Conservation (phyloP, 2,888 invertebrate genomes). For the Corbicula japonica region DNA sequence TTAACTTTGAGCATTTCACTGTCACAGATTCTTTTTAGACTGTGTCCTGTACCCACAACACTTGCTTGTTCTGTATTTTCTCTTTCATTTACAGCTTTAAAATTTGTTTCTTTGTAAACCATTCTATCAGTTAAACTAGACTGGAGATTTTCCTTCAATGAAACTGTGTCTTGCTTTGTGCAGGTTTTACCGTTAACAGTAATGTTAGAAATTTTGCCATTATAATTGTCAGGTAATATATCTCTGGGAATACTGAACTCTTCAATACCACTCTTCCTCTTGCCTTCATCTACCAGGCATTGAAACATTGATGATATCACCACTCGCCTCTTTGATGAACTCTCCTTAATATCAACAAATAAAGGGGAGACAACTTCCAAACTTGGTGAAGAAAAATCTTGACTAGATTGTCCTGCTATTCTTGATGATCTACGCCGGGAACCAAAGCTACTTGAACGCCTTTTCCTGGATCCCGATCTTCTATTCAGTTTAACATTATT, state of each 20-base stretch:
- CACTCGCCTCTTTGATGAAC: conserved; percentile 38
- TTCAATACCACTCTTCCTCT: conserved; percentile 55
- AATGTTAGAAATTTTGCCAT: too few relatives aligned
- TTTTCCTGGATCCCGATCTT: conserved; percentile 28
- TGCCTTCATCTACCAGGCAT: conserved; percentile 77
- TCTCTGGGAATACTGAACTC: conserved; percentile 70
- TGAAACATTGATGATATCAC: conserved; percentile 78
- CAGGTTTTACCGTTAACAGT: too few relatives aligned
- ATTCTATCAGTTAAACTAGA: too few relatives aligned
- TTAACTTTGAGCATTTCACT: too few relatives aligned
- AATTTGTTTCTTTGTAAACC: too few relatives aligned
- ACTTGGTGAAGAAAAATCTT: conserved; percentile 22
- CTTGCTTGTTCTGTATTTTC: background rate
- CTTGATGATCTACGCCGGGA: conserved; percentile 30
- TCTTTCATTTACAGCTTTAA: too few relatives aligned
- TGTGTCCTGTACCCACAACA: background rate
- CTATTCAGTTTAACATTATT: conserved; percentile 13
- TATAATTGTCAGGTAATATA: too few relatives aligned
- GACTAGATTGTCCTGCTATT: conserved; percentile 41
- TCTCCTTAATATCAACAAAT: background rate
- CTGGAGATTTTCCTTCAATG: too few relatives aligned
- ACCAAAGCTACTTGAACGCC: conserved; percentile 14
- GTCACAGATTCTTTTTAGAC: background rate
- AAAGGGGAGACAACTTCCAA: conserved; percentile 9
- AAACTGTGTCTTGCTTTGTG: too few relatives aligned